Evolutionary conservation across 2,888 invertebrate genomes (phyloP), one percentile per base, ranked within the genome.

Genomic region (Thera britannica): DNA sequence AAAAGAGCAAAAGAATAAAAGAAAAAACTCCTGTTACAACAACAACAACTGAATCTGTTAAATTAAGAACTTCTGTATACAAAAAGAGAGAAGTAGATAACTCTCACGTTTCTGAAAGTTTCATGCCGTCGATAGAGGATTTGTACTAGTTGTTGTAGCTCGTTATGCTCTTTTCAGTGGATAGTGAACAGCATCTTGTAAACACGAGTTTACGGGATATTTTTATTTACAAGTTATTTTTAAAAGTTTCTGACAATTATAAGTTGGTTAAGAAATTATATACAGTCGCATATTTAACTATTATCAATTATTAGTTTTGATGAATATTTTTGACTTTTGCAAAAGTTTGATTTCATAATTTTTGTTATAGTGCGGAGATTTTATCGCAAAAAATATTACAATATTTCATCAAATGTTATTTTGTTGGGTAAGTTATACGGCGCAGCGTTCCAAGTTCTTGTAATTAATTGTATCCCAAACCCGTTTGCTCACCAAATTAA

Each of bases 111-210:
- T 77, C 83, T 5, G 90, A 90, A 70, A 85, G 82, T 76, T 83
- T 83, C 49, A 86, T 87, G 84, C 77, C 86, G 0, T 90, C 90
- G 2, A 79, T 88, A 69, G 90, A 90, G 75, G 87, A 90, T 38
- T 62, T 83, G 38, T 66, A 70, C 34, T 66, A 70, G 57, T 55
- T 82, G 46, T 79, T 62, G 23, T 35, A 6, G 36, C 23, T 60
- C 58, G 44, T 34, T 41, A 51, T 12, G 12, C 9, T 52, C 56
- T 36, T n/a, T 60, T 36, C 35, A 48, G 4, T 8, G 8, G 38
- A 48, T 49, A 12, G 35, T 38, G 7, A 23, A 49, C 23, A 57
- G 4, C 46, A 54, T 55, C 12, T 48, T 48, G 35, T 23, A 55
- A 7, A 7, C 12, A 55, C 41, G 48, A 54, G 11, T 8, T 46